phyloP scores from a whole-genome alignment of 1,140 invertebrate genomes.

The Bathynomus jamesi region DNA sequence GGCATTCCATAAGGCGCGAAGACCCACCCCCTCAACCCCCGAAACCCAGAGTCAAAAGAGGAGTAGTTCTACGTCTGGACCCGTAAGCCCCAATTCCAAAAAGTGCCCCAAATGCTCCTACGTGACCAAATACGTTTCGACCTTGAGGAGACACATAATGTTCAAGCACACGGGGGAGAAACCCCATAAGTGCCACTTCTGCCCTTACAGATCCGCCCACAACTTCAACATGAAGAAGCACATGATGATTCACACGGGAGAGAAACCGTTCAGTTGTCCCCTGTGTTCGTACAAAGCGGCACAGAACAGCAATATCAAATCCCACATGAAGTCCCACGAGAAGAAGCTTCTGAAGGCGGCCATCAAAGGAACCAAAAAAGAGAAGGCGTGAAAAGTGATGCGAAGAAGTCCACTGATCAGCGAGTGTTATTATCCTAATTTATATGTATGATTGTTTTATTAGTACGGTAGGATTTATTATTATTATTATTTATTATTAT shows the following conservation, averaged over 20 bases:
- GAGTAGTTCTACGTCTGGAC: background rate
- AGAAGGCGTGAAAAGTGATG: background rate
- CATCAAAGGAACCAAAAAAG: background rate
- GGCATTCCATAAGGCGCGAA: background rate
- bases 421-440: no score
- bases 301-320: background rate
- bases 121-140: background rate
- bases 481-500: no score
- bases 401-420: no score
- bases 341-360: background rate
- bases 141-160: no score
- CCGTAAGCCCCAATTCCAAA: background rate
- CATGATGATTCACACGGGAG: slow-evolving; percentile 24
- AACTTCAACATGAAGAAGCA: slow-evolving; percentile 16
- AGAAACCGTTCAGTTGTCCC: background rate
- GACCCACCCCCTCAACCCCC: background rate
- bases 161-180: no score
- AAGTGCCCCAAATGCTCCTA: background rate
- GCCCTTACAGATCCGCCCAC: slow-evolving; percentile 5
- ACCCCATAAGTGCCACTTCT: no score
- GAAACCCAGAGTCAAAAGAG: background rate
- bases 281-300: background rate
- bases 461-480: no score
- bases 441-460: no score
- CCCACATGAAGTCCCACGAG: background rate